Evolutionary conservation across 2,888 invertebrate genomes (phyloP), one percentile per base, ranked within the genome.

Genomic region (Mythimna lalbum): DNA sequence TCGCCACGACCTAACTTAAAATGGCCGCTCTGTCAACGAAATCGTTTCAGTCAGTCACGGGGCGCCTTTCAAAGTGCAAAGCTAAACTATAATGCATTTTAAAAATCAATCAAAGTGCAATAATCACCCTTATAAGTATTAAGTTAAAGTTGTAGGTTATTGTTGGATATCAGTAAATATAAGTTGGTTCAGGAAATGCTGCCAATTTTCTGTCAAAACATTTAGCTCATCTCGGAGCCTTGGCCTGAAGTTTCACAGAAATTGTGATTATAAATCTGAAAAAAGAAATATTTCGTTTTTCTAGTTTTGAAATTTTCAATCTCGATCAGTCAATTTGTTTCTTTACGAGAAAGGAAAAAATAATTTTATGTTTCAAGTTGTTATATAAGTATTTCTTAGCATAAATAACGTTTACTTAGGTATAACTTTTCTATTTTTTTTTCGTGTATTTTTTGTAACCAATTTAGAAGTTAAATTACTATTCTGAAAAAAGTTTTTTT

Each of bases 121-220:
- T 69, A 55, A 27, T 55, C 39, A 55, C 33, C 61, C 52, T 76
- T 76, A 76, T 73, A n/a, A 0, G 1, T 43, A 1, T 14, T 19
- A 7, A 4, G 3, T 53, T 74, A 73, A 72, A 63, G 64, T 12
- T 4, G 17, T 14, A 47, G 33, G 21, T 53, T 33, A 59, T 59
- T 52, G 19, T 63, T 36, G 61, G 55, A 57, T 21, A 69, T 63
- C 75, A 12, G 78, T 61, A 83, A 52, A 69, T n/a, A 19, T 0
- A 73, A 67, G 21, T 66, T 76, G 63, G 84, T 76, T 74, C 23
- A 65, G 68, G 71, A 69, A 72, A 67, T 75, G 78, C 43, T 84
- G 88, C 87, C 87, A 87, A 87, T 76, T 77, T 72, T 73, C 76
- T 80, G 83, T 87, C 84, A 86, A 64, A 85, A 82, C 82, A 83